A percentile compares a stretch with the other conserved stretches of the same genome.
Conservation (phyloP, 2,888 invertebrate species). For the Teinopalpus imperialis region DNA sequence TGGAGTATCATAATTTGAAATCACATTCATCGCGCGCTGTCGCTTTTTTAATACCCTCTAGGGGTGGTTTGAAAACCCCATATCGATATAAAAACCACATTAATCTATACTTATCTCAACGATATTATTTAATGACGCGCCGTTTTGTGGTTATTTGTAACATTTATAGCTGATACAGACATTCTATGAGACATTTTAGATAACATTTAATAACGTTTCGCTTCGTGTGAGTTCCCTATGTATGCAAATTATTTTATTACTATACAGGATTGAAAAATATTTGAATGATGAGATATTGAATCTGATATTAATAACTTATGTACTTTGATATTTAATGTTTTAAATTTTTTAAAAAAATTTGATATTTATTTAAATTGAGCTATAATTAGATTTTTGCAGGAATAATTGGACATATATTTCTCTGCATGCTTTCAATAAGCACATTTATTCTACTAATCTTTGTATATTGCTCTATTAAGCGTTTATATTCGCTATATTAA, state of each 20-base stretch:
- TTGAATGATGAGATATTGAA: too few species aligned
- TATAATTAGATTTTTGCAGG: too few species aligned
- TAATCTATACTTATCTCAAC: constrained; percentile 77
- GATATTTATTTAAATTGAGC: too few species aligned
- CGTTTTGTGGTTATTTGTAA: constrained; percentile 78
- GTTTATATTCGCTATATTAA: too few species aligned
- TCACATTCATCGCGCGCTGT: constrained; percentile 58
- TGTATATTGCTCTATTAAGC: too few species aligned
- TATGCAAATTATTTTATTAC: constrained; percentile 8
- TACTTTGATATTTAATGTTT: too few species aligned
- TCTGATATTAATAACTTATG: too few species aligned
- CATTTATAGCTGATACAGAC: constrained; percentile 64
- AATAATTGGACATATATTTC: too few species aligned
- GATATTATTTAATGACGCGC: constrained; percentile 78
- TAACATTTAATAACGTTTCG: constrained; percentile 53
- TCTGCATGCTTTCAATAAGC: too few species aligned
- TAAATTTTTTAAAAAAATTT: too few species aligned
- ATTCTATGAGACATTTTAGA: constrained; percentile 61
- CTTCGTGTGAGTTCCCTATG: constrained; percentile 18
- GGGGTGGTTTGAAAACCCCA: constrained; percentile 56
- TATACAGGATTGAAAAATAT: constrained; percentile 1
- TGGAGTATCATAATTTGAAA: constrained; percentile 60
- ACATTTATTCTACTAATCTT: too few species aligned
- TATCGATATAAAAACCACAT: constrained; percentile 77
- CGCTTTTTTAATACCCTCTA: constrained; percentile 61